Percentiles rank a stretch among this genome's conserved stretches.
These are phyloP conservation scores for Ypsolopha scabrella DNA, from an alignment of 2,888 invertebrate species.

Conservation along the genomic window DNA sequence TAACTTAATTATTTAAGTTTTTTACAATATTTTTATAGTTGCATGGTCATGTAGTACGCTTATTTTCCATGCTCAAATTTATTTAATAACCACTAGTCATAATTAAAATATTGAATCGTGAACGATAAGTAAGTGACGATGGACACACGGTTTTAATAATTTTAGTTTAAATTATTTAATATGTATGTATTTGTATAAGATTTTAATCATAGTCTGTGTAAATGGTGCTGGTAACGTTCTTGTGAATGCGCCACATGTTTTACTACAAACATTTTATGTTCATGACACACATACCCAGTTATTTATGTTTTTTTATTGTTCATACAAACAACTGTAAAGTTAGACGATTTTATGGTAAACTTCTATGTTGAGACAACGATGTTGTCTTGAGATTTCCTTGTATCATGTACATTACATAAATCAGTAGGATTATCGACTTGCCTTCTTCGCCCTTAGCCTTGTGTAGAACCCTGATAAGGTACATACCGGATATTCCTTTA, in stretches of 20 bases:
- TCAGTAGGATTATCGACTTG: too few relatives aligned
- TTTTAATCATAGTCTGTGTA: not conserved
- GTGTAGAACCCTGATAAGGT: too few relatives aligned
- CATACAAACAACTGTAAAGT: not conserved
- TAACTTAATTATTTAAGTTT: conserved; percentile 44
- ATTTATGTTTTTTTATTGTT: not conserved
- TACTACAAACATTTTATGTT: conserved; percentile 24
- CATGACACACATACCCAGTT: conserved; percentile 37
- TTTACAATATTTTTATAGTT: conserved; percentile 60
- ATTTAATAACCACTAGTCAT: conserved; percentile 67
- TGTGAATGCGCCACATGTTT: not conserved
- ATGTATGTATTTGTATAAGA: not conserved
- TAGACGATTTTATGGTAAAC: not conserved
- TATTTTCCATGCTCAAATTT: conserved; percentile 67
- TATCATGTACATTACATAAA: too few relatives aligned
- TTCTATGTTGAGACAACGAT: too few relatives aligned
- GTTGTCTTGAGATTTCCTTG: too few relatives aligned
- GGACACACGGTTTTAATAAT: conserved; percentile 30
- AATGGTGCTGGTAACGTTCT: conserved; percentile 29
- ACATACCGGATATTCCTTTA: too few relatives aligned
- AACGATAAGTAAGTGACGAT: conserved; percentile 21
- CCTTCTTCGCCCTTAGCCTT: too few relatives aligned
- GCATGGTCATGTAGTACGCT: conserved; percentile 63
- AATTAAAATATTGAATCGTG: conserved; percentile 47
- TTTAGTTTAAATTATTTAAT: conserved; percentile 44